Conservation (phyloP, 2,113 vertebrate species). For the Okapia johnstoni region DNA sequence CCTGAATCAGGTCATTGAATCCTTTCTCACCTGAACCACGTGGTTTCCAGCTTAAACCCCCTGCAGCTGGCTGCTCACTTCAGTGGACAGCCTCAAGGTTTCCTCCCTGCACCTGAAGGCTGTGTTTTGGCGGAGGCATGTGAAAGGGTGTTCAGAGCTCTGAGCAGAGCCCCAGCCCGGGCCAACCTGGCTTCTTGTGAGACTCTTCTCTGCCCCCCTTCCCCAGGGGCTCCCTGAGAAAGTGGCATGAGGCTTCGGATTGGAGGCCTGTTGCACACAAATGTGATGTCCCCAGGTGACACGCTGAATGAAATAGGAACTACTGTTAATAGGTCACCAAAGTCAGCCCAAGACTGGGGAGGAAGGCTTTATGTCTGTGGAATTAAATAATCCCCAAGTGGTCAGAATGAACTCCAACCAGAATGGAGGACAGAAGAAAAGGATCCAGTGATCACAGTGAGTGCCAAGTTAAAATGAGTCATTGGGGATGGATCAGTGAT, state of each 20-base stretch:
- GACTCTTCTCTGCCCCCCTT: neutral
- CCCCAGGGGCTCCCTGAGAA: neutral
- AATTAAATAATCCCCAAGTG: neutral
- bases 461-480: neutral
- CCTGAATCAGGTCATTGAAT: neutral
- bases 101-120: neutral
- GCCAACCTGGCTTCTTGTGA: neutral
- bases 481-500: neutral
- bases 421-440: neutral
- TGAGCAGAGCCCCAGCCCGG: neutral
- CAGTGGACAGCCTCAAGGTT: accelerated
- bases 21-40: neutral
- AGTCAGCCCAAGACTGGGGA: neutral
- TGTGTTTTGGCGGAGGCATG: neutral
- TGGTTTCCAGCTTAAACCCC: neutral
- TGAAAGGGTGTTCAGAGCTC: no score
- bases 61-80: neutral
- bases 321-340: neutral
- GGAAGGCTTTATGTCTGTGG: neutral
- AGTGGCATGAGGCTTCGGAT: neutral
- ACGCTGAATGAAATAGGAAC: neutral
- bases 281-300: neutral
- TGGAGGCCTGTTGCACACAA: neutral
- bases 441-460: neutral
- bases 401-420: neutral